Evolutionary conservation across 1,140 invertebrate genomes (phyloP).

Genomic region (Mamestra configurata): DNA sequence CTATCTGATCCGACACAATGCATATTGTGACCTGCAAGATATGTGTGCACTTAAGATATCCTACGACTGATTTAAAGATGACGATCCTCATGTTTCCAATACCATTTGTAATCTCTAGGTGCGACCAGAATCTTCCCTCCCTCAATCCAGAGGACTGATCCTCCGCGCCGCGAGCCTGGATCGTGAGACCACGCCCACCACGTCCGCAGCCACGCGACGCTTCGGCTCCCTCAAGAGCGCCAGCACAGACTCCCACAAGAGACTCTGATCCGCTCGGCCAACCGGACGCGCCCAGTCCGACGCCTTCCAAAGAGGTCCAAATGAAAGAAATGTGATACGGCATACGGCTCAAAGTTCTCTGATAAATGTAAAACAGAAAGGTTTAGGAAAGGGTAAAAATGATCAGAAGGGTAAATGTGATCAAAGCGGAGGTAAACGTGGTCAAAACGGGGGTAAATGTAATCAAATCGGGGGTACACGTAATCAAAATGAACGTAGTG

Average conservation of each 20-base stretch:
- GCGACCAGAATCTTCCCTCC: constrained; percentile 65
- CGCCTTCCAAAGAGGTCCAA: constrained; percentile 53
- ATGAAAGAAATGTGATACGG: constrained; percentile 38
- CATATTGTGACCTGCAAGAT: no score
- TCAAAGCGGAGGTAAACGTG: constrained; percentile 34
- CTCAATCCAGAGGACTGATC: constrained; percentile 80
- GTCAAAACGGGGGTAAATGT: constrained; percentile 21
- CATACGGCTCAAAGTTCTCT: constrained; percentile 43
- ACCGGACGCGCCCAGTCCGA: constrained; percentile 54
- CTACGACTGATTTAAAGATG: no score
- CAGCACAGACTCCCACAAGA: constrained; percentile 75
- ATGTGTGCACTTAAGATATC: no score
- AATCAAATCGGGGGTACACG: not conserved
- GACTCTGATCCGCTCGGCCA: constrained; percentile 76
- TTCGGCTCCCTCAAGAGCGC: constrained; percentile 77
- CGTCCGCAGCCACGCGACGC: constrained; percentile 61
- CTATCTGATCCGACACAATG: no score
- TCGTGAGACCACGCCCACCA: constrained; percentile 66
- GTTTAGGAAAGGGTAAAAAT: not conserved
- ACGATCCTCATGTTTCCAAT: not conserved
- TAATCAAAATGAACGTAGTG: constrained; percentile 26
- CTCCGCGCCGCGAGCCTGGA: constrained; percentile 84
- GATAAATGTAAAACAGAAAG: constrained; percentile 10
- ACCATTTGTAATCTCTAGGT: constrained; percentile 59
- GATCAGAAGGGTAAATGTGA: constrained; percentile 24